Evolutionary conservation across 2,888 invertebrate species (phyloP).

Genomic region (Taphrorychus bicolor): DNA sequence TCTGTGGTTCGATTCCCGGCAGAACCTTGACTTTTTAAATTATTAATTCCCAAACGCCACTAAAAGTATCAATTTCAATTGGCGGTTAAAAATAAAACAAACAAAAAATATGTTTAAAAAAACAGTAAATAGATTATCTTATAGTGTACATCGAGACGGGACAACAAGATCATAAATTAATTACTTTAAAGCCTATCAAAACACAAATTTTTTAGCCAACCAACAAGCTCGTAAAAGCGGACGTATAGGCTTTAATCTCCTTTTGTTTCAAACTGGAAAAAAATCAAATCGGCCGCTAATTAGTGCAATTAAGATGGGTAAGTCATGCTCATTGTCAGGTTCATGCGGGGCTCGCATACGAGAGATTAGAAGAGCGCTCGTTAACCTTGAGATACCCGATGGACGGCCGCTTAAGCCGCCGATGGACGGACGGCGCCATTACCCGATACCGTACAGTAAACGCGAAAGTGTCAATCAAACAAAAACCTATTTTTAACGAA

Average conservation of each 20-base stretch:
- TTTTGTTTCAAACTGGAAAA: not conserved
- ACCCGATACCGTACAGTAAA: not conserved
- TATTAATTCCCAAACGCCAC: no score
- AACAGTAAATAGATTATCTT: no score
- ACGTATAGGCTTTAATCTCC: not conserved
- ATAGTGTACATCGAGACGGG: no score
- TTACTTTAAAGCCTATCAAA: no score
- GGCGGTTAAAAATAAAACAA: no score
- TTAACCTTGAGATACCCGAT: slow-evolving; percentile 16
- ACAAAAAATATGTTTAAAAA: no score
- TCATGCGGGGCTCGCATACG: not conserved
- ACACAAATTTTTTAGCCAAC: no score
- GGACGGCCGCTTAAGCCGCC: no score
- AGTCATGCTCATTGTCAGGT: slow-evolving; percentile 22
- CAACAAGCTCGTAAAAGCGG: not conserved
- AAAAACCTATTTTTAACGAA: not conserved
- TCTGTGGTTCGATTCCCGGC: no score
- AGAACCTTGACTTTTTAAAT: no score
- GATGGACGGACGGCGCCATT: not conserved
- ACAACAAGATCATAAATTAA: no score
- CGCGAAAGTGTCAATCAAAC: not conserved
- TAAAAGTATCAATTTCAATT: no score
- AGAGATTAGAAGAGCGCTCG: slow-evolving; percentile 13
- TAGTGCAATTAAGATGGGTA: slow-evolving; percentile 28
- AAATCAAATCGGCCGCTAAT: slow-evolving; percentile 10